A percentile compares a stretch with the other conserved stretches of the same genome.
Evolutionary conservation across 1,140 invertebrate genomes (phyloP).

Genomic region (Dreissena rostriformis): DNA sequence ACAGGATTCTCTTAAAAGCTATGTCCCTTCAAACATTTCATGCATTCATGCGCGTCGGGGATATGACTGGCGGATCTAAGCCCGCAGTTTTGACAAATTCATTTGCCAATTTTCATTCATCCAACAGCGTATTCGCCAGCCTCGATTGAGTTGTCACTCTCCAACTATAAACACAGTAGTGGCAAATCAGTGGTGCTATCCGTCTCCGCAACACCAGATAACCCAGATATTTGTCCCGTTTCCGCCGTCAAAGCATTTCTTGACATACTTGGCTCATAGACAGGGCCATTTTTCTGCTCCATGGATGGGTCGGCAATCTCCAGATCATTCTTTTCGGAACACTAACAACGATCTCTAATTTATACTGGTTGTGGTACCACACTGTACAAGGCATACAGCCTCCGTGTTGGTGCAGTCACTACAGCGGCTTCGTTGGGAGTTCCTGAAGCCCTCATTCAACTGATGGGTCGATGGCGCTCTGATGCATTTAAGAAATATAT

Average conservation of each 20-base stretch:
- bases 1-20: not conserved
- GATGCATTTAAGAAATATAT: constrained; percentile 10
- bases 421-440: not conserved
- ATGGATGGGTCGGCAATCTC: not conserved
- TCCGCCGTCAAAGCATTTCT: not conserved
- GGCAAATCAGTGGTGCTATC: not conserved
- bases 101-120: not conserved
- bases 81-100: not conserved
- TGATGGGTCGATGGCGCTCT: constrained; percentile 19
- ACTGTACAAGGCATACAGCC: constrained; percentile 10
- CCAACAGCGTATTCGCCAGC: not conserved
- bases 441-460: not conserved
- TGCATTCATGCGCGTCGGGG: constrained; percentile 3
- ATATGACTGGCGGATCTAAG: not conserved
- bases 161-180: constrained; percentile 3
- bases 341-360: not conserved
- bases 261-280: not conserved
- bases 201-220: not conserved
- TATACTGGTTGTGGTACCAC: not conserved
- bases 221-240: not conserved
- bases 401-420: constrained; percentile 22
- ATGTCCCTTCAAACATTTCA: constrained; percentile 15
- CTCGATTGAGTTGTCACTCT: not conserved
- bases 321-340: constrained; percentile 3
- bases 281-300: constrained; percentile 1